Base-by-base conservation (phyloP, 2,113 vertebrate genomes). In the Oncorhynchus mykiss region DNA sequence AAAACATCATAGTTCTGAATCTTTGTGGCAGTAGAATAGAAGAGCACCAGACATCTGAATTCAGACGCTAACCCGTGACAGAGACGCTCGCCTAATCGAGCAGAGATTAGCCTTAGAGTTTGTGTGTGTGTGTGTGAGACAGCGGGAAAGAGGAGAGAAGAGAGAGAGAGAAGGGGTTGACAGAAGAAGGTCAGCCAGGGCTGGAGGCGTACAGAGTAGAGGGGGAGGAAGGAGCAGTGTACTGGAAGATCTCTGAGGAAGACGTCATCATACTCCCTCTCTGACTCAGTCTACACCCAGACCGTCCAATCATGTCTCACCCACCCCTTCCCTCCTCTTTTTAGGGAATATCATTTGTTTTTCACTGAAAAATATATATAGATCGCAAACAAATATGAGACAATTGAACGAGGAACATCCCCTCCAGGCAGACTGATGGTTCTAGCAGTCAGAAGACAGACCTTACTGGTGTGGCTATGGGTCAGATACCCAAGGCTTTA, bases 121-220 rank as follows among this genome's bases (percentile, higher is more conserved):
- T 45, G 72, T 3, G 45, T 45, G 39, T 39, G 34, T 39, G 39
- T 39, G 8, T 11, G 39, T 2, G 39, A 45, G 2, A 45, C 9
- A 45, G 39, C 2, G 39, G 9, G 39, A 45, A 45, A 11, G 39
- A 11, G 9, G 31, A n/a, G 22, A 22, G 11, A 2, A 11, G 62
- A 7, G 6, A 6, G 6, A 79, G 60, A 25, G 76, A 29, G 79
- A 68, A 80, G 20, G 48, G 8, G 8, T 71, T 13, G 76, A 82
- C 62, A 79, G 77, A 83, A 85, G 79, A 54, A 70, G 84, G 79
- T 80, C 84, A 87, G 12, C 54, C 27, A 76, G 45, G 51, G 77
- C 59, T 81, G 29, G 67, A 77, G 60, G 72, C 54, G 62, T 70
- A 62, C 39, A 45, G 39, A 45, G 39, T 45, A 45, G 20, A 71